Percentiles rank a stretch among this genome's conserved stretches.
These are phyloP conservation scores for Habropoda laboriosa DNA, from an alignment of 1,140 invertebrate genomes.

Conservation along the genomic window DNA sequence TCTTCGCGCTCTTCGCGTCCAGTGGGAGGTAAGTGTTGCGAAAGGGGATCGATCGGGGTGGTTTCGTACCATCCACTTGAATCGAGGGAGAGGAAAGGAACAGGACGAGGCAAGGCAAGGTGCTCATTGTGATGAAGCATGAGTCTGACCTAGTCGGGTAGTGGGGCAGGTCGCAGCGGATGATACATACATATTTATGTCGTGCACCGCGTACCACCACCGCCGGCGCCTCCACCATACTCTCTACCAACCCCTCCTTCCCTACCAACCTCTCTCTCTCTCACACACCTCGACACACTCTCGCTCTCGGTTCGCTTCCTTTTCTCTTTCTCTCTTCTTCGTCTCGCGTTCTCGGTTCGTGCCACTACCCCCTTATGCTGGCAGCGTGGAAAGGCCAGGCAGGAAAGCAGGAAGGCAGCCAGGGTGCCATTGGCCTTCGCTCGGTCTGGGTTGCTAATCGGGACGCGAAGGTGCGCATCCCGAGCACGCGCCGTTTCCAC, in stretches of 20 bases:
- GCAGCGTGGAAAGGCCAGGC: constrained; percentile 41
- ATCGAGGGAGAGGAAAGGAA: constrained; percentile 68
- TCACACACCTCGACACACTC: constrained; percentile 13
- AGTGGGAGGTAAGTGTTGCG: no score
- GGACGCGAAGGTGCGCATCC: constrained; percentile 73
- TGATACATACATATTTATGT: constrained; percentile 83
- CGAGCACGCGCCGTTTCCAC: constrained; percentile 73
- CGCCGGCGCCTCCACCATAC: constrained; percentile 48
- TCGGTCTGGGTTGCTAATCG: constrained; percentile 75
- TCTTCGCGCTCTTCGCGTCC: no score
- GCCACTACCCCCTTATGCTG: constrained; percentile 49
- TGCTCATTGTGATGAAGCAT: constrained; percentile 82
- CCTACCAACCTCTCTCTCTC: constrained; percentile 19
- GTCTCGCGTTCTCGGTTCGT: constrained; percentile 22
- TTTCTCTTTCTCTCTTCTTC: constrained; percentile 52
- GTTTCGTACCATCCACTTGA: constrained; percentile 73
- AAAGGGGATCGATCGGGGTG: constrained; percentile 17
- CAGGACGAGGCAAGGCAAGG: constrained; percentile 72
- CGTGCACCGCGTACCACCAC: constrained; percentile 77
- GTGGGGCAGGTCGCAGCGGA: constrained; percentile 80
- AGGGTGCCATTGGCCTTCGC: constrained; percentile 69
- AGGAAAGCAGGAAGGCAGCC: constrained; percentile 25
- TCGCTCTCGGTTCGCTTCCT: constrained; percentile 12
- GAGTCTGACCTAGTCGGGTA: constrained; percentile 81
- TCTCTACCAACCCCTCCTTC: constrained; percentile 48